Base-by-base conservation (phyloP, 2,113 vertebrate genomes). In the Pituophis catenifer region DNA sequence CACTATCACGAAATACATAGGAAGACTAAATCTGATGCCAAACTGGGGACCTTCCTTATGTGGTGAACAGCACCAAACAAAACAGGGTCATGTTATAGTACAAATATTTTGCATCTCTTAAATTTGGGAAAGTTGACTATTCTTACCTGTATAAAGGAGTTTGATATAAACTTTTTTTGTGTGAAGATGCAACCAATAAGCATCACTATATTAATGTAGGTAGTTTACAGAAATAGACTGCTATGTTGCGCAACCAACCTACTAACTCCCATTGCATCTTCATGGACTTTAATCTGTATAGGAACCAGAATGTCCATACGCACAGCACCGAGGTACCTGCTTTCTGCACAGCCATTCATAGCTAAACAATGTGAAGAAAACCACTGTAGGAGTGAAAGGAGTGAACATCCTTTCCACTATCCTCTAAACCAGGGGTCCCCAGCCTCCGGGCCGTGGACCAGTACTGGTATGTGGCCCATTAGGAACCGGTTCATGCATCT, bases 131-230 rank as follows among this genome's bases (percentile, higher is more conserved):
- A 95, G 89, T 90, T 93, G 26, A 62, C 91, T 95, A 92, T 44
- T 94, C 17, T 89, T 96, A 94, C 94, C n/a, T 97, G 95, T 92
- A 93, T 96, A 95, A 96, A 96, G 95, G 95, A 93, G 96, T 94
- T 89, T 10, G 44, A 91, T 95, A 90, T 94, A 94, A 94, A 75
- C 92, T 93, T 24, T 88, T 94, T 90, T 92, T 94, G 92, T 94
- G 95, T 96, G 95, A 97, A 81, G 85, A 91, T 93, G 24, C 12
- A 26, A 70, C 91, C 93, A 58, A 93, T 90, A 94, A 95, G 93
- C 52, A 91, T 81, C 57, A 94, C 50, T 95, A 19, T 91, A 55
- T 93, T 93, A 91, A 89, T 91, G 92, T 93, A 96, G 95, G 54
- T 93, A 94, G 91, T 92, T 94, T 94, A 55, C 70, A 33, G 29